Evolutionary conservation across 2,888 invertebrate genomes (phyloP), one percentile per base, ranked within the genome.

Genomic region (Sipha maydis): DNA sequence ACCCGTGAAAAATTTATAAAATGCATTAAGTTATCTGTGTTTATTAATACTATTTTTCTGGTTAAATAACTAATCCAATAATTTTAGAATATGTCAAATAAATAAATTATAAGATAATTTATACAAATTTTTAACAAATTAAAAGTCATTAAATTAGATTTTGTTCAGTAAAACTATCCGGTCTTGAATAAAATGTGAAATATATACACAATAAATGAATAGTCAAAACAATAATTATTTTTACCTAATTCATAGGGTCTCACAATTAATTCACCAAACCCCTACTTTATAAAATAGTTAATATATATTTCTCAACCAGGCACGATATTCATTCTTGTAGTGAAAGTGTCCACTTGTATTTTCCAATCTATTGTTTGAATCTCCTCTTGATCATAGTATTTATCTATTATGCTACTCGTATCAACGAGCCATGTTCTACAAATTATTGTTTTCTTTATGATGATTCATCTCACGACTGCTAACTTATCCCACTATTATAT

Each of bases 261-360:
- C 56, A 84, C 28, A 41, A 41, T 84, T 76, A 76, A 76, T 76
- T 21, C 28, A 21, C 19, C 19, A n/a, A 34, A 73, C 8, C 28
- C 31, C 1, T 9, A 28, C n/a, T 14, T 38, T 34, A 54, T 82
- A 1, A 25, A 3, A 14, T 84, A 67, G 61, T 21, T 71, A 71
- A 25, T 76, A 48, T 38, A 14, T 76, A 76, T 84, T 84, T 84
- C 48, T 41, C 61, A 76, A 84, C 76, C 38, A 67, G 61, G 84
- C 84, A 76, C 84, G 75, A 84, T 9, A 76, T 61, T 84, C 61
- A 76, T 84, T 76, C 84, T 84, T 84, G 84, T 76, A 84, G 76
- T 76, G 84, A 84, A 84, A 84, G 84, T 84, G 84, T 84, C 84
- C 84, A 76, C 84, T 84, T 21, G 84, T 41, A 34, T 61, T 84